Base-by-base conservation (phyloP, 2,797 vertebrate species). In the Gymnoscopelus braueri region DNA sequence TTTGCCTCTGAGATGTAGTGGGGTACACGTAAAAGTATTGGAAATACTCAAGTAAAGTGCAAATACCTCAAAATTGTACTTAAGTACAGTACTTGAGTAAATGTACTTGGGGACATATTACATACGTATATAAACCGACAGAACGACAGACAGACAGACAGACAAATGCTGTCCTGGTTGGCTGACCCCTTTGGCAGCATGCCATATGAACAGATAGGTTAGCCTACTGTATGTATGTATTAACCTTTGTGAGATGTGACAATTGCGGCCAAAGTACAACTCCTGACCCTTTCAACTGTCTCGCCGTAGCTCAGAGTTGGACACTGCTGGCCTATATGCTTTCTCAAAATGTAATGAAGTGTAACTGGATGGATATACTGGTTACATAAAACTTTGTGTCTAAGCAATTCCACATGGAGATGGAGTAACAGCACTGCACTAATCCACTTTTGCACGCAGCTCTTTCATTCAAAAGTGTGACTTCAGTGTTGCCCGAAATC, bases 401-500 rank as follows among this genome's bases (percentile, higher is more conserved):
- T 0, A 26, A 44, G 49, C 11, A 39, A 0, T 61, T 64, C 8
- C 48, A 49, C 29, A 15, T 32, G 47, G 48, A 39, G n/a, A 50
- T 51, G 9, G 5, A 65, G 61, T 5, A 60, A 19, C 23, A 51
- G 4, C 24, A 13, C 50, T 39, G 63, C 26, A 44, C 13, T 56
- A 47, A 65, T 47, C 35, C 53, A 24, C 50, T 44, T 64, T 53
- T 53, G 63, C 54, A 53, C 53, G 5, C 8, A 10, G 6, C 19
- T 13, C 4, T 48, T 47, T 63, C 11, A 39, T 13, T 63, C 2
- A 69, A 76, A 74, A 65, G 44, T 63, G 32, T 60, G 19, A 11
- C 39, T 11, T 69, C 49, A 70, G 11, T 35, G 4, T 63, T 29
- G 59, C 11, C 12, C 63, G 39, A 71, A 68, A 74, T 78, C 74